Evolutionary conservation across 2,888 invertebrate species (phyloP).

Genomic region (Villa cingulata): DNA sequence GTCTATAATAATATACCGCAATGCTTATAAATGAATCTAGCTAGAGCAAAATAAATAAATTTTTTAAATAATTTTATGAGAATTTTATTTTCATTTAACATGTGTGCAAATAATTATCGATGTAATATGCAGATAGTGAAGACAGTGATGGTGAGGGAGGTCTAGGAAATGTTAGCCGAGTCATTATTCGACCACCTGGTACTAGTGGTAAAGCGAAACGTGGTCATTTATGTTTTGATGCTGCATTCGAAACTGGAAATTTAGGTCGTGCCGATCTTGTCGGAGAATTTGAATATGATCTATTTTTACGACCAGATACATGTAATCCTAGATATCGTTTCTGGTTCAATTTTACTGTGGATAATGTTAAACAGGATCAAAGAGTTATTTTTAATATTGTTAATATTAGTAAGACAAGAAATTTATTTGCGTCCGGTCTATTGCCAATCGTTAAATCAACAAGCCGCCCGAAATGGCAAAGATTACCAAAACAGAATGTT

Average conservation of each 20-base stretch:
- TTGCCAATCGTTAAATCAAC: slow-evolving; percentile 89
- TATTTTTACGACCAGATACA: slow-evolving; percentile 91
- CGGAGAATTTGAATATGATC: slow-evolving; percentile 89
- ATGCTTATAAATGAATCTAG: not conserved
- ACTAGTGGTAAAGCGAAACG: slow-evolving; percentile 92
- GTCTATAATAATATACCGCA: not conserved
- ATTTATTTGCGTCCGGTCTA: slow-evolving; percentile 77
- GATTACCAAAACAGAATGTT: slow-evolving; percentile 66
- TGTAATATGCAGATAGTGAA: slow-evolving; percentile 70
- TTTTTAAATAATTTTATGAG: too few relatives aligned
- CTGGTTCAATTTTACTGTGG: slow-evolving; percentile 98
- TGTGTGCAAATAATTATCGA: too few relatives aligned
- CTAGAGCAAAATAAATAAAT: not conserved
- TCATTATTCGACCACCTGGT: slow-evolving; percentile 77
- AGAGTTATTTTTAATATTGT: slow-evolving; percentile 94
- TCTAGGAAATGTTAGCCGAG: slow-evolving; percentile 78
- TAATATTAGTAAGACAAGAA: slow-evolving; percentile 85
- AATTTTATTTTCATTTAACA: too few relatives aligned
- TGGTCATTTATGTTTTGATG: slow-evolving; percentile 93
- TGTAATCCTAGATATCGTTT: slow-evolving; percentile 84
- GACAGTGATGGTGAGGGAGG: slow-evolving; percentile 90
- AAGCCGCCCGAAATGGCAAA: slow-evolving; percentile 80
- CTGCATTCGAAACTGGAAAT: slow-evolving; percentile 93
- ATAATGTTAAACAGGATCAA: slow-evolving; percentile 87
- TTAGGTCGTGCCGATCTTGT: slow-evolving; percentile 89